A percentile compares a stretch with the other conserved stretches of the same genome.
Conservation (phyloP, 1,140 invertebrate genomes). For the Paraescarpia echinospica region DNA sequence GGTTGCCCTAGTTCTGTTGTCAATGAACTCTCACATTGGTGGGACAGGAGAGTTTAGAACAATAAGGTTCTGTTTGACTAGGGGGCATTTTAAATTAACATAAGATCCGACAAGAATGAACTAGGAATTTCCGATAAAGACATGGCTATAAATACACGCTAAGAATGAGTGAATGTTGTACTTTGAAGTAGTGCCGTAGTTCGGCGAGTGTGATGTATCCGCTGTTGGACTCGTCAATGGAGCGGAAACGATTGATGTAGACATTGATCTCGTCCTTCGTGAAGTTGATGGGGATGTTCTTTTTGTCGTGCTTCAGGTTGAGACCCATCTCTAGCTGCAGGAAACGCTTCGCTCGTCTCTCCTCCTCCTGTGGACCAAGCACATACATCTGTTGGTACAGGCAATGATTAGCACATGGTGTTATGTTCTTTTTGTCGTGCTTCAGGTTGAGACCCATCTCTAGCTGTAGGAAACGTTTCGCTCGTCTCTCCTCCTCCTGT, state of each 20-base stretch:
- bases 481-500: slow-evolving; percentile 49
- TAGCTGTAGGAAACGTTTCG: slow-evolving; percentile 69
- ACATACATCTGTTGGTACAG: not conserved
- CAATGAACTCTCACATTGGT: too few species aligned
- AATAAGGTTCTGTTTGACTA: not conserved
- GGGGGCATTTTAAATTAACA: not conserved
- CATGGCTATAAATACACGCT: not conserved
- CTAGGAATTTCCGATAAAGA: not conserved
- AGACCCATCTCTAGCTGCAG: slow-evolving; percentile 95
- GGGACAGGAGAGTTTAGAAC: too few species aligned
- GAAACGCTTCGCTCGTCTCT: slow-evolving; percentile 58
- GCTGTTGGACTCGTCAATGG: slow-evolving; percentile 93
- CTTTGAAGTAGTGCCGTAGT: slow-evolving; percentile 90
- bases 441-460: slow-evolving; percentile 98
- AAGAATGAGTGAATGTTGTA: slow-evolving; percentile 53
- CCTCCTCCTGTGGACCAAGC: slow-evolving; percentile 42
- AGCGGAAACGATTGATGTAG: slow-evolving; percentile 92
- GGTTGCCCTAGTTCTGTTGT: not conserved
- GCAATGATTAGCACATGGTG: not conserved
- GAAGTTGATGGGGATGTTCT: slow-evolving; percentile 86
- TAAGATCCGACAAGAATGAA: not conserved
- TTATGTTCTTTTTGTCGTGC: slow-evolving; percentile 62
- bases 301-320: slow-evolving; percentile 80
- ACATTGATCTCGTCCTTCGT: slow-evolving; percentile 91
- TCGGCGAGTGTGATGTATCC: slow-evolving; percentile 98